Percentiles rank a stretch among this genome's conserved stretches.
phyloP scores from a whole-genome alignment of 2,797 vertebrate genomes.

The Pristis pectinata region DNA sequence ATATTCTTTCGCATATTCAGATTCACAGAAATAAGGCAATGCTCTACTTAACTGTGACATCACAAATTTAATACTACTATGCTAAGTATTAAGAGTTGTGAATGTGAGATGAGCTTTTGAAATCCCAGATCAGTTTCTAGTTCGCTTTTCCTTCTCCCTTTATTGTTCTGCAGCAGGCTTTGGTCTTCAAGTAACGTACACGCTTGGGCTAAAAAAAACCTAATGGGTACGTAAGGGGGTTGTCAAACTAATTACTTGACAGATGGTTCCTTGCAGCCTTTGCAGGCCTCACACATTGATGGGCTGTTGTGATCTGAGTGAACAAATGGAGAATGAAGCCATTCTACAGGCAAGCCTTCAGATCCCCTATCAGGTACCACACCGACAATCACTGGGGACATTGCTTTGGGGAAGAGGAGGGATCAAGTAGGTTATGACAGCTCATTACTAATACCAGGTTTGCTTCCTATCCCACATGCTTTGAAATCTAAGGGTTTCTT shows the following conservation, averaged over 20 bases:
- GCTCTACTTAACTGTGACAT: conserved; percentile 74
- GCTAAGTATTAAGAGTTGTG: conserved; percentile 51
- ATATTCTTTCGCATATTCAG: conserved; percentile 61
- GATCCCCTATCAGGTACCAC: conserved; percentile 45
- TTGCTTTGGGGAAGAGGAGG: conserved; percentile 45
- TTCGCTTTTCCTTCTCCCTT: conserved; percentile 54
- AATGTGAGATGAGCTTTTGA: conserved; percentile 23
- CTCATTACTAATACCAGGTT: conserved; percentile 40
- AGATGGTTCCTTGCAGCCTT: conserved; percentile 41
- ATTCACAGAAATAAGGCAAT: conserved; percentile 92
- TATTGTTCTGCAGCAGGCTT: conserved; percentile 78
- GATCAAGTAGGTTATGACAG: conserved; percentile 38
- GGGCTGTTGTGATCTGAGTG: conserved; percentile 43
- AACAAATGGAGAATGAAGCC: conserved; percentile 37
- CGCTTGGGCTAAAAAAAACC: conserved; percentile 47
- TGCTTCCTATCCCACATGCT: conserved; percentile 44
- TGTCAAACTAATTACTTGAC: conserved; percentile 47
- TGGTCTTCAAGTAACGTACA: conserved; percentile 62
- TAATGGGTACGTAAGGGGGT: conserved; percentile 46
- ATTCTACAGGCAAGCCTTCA: conserved; percentile 42
- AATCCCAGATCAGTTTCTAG: conserved; percentile 27
- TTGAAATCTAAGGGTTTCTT: conserved; percentile 46
- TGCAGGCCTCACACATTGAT: conserved; percentile 45
- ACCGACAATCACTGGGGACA: conserved; percentile 43
- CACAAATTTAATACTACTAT: conserved; percentile 79